These are phyloP conservation scores for Caenorhabditis becei DNA, from an alignment of 2,888 invertebrate species.

Conservation along the genomic window DNA sequence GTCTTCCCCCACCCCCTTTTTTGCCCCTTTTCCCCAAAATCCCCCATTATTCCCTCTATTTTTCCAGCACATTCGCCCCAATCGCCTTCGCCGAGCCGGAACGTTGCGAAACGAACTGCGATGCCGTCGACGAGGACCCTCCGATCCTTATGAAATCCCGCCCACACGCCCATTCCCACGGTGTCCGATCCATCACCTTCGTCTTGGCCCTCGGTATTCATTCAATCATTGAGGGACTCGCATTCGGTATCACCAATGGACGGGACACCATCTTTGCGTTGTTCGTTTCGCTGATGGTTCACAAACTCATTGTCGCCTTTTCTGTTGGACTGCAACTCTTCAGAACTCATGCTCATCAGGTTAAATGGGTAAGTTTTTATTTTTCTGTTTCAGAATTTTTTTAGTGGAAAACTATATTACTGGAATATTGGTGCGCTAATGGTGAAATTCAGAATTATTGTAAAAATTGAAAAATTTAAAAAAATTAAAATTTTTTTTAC, in stretches of 20 bases:
- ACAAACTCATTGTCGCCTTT: slow-evolving; percentile 84
- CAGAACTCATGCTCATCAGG: slow-evolving; percentile 80
- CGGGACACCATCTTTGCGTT: slow-evolving; percentile 62
- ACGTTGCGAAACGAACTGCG: slow-evolving; percentile 80
- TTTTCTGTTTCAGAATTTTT: background rate
- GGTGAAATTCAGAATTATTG: too few species aligned
- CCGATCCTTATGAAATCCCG: slow-evolving; percentile 80
- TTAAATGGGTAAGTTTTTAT: slow-evolving; percentile 72
- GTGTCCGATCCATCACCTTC: slow-evolving; percentile 83
- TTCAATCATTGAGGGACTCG: slow-evolving; percentile 84
- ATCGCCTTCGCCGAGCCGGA: slow-evolving; percentile 80
- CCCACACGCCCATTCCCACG: slow-evolving; percentile 81
- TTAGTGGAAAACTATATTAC: too few species aligned
- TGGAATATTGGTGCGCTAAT: too few species aligned
- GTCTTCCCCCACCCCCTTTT: background rate
- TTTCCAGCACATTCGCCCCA: slow-evolving; percentile 70
- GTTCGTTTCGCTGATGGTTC: slow-evolving; percentile 80
- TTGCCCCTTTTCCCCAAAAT: background rate
- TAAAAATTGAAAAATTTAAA: too few species aligned
- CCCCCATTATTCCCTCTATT: background rate
- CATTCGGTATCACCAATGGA: slow-evolving; percentile 77
- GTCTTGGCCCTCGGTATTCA: slow-evolving; percentile 85
- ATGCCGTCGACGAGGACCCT: slow-evolving; percentile 78
- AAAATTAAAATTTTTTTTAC: too few species aligned
- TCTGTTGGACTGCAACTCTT: slow-evolving; percentile 84